Base-by-base conservation (phyloP, 2,113 vertebrate genomes). In the Paralichthys olivaceus region DNA sequence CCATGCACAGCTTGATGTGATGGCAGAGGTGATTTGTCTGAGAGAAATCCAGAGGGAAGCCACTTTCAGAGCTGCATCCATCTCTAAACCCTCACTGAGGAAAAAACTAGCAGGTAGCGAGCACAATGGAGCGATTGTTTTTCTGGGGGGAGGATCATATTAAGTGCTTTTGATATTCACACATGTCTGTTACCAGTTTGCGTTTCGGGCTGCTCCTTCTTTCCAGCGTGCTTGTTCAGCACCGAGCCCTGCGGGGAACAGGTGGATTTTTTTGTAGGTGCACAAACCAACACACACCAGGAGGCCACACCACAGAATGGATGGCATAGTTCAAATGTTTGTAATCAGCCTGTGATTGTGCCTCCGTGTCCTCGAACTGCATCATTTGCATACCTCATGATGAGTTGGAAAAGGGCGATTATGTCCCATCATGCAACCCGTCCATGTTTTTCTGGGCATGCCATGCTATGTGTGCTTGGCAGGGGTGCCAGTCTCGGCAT, bases 121-220 rank as follows among this genome's bases (percentile, higher is more conserved):
- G 56, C 69, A 92, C 90, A 94, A 92, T 82, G 74, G 83, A 2
- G 1, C 69, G 7, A 72, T 91, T 93, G 90, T 91, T 77, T 78
- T 69, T 25, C 23, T n/a, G 32, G 5, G 34, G 34, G 47, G 47
- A 61, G 55, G 83, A 49, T 26, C 17, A 62, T 43, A 69, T 87
- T 63, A 68, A 91, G 51, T 79, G 80, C 64, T 67, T 82, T 89
- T 80, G 59, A 91, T 88, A 92, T 85, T 89, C 80, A 83, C 63
- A 83, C 90, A 83, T 89, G 88, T 91, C 87, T 86, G 83, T 89
- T 87, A 84, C 66, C 90, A 87, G 85, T 83, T 79, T 77, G 51
- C 61, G 59, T 82, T 84, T 78, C 76, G 60, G 76, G 43, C 77
- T 59, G 71, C 34, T 57, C 59, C 56, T 69, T 73, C 57, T 74